Conservation (phyloP, 2,797 vertebrate species). For the Coregonus suidteri region DNA sequence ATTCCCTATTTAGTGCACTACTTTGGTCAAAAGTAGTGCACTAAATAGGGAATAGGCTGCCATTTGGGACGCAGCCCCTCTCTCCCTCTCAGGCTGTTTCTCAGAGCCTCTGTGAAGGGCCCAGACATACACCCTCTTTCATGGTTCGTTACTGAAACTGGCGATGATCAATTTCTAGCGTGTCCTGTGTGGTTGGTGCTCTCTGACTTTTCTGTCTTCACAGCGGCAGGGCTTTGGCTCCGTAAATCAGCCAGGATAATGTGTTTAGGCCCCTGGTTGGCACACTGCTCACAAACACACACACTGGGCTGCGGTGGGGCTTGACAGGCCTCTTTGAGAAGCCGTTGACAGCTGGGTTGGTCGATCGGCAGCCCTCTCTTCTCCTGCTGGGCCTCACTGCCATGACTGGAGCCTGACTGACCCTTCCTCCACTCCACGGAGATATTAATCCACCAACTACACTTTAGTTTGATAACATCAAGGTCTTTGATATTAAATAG, state of each 20-base stretch:
- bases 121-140: background rate
- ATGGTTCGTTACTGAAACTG: background rate
- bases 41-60: background rate
- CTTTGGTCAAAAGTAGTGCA: background rate
- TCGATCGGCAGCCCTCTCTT: too few species aligned
- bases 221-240: constrained; percentile 45
- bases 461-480: too few species aligned
- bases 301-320: too few species aligned
- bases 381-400: too few species aligned
- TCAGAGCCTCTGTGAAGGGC: background rate
- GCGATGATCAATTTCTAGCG: background rate
- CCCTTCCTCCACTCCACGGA: background rate
- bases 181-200: constrained; percentile 12
- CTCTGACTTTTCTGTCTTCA: constrained; percentile 46
- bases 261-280: constrained; percentile 55
- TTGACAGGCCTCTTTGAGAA: constrained; percentile 33
- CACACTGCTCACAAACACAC: constrained; percentile 31
- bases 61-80: background rate
- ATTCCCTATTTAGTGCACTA: too few species aligned
- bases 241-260: constrained; percentile 63
- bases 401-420: constrained; percentile 3
- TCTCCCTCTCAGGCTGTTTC: background rate
- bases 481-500: constrained; percentile 54
- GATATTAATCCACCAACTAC: background rate
- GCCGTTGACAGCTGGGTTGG: constrained; percentile 26